Evolutionary conservation across 2,888 invertebrate species (phyloP), one percentile per base, ranked within the genome.

Genomic region (Melitaea athalia): DNA sequence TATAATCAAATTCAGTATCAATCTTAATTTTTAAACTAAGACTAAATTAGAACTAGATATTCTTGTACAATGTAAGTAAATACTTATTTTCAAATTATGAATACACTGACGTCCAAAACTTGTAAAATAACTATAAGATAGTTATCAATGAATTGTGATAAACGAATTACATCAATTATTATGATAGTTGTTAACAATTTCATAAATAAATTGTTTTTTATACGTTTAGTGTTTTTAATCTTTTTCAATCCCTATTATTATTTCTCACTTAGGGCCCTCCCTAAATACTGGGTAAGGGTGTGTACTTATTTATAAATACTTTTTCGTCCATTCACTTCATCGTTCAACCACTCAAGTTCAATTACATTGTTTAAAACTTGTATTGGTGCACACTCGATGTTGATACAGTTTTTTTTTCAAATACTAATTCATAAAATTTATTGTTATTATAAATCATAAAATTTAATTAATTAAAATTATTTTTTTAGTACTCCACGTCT

Each of bases 151-250:
- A 42, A 31, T 31, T 57, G 38, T 57, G 42, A 57, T 57, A 42
- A 24, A 24, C 24, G 24, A 24, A 24, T 24, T 24, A 3, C 24
- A 24, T 24, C 15, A 57, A 15, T 5, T 12, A 8, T 52, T 10
- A 52, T 8, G 24, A 52, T 11, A 14, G n/a, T 14, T 57, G 57
- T 42, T 4, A 57, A 57, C 42, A 7, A 57, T 57, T 57, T 57
- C 42, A 42, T 15, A 42, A 57, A 42, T 57, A 57, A 57, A 57
- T n/a, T 57, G 57, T 8, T 45, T 55, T 45, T 63, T 55, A 5
- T 52, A 63, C 33, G 14, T n/a, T 14, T 45, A 8, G 2, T 43
- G 0, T 24, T 53, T 24, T 63, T 14, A 38, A 53, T 42, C 11
- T 10, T 38, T 42, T 38, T 38, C 14, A 52, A 14, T 53, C 3